These are phyloP conservation scores for Oncorhynchus masou DNA, from an alignment of 2,113 vertebrate genomes.

Conservation along the genomic window DNA sequence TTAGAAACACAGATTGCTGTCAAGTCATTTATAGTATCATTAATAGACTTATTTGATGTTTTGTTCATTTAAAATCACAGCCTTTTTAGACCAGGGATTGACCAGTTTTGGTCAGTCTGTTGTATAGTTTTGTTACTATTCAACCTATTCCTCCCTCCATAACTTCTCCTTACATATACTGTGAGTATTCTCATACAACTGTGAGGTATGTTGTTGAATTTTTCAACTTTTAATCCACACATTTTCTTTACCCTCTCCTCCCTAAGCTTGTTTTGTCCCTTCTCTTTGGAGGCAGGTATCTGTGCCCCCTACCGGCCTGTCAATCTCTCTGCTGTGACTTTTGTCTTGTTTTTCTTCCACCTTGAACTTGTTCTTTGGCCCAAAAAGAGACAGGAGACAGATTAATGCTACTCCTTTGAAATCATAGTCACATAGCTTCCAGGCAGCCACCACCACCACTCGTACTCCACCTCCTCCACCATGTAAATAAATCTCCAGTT, in stretches of 20 bases:
- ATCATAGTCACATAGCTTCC: conserved; percentile 57
- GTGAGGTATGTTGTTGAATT: no score
- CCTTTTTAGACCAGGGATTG: background rate
- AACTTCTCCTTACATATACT: background rate
- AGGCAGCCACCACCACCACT: background rate
- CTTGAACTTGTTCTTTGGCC: conserved; percentile 68
- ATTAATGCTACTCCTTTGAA: conserved; percentile 68
- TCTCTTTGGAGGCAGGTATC: conserved; percentile 38
- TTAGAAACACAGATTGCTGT: conserved; percentile 25
- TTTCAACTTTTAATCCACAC: no score
- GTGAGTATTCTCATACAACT: no score
- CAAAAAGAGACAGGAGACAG: conserved; percentile 47
- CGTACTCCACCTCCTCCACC: conserved; percentile 13
- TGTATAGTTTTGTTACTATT: background rate
- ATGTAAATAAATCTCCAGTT: conserved; percentile 65
- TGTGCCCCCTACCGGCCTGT: conserved; percentile 33
- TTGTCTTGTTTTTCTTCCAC: conserved; percentile 53
- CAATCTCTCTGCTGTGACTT: conserved; percentile 40
- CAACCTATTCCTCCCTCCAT: background rate
- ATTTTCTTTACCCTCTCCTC: background rate
- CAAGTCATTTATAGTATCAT: conserved; percentile 23
- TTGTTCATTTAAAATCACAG: background rate
- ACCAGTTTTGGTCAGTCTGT: background rate
- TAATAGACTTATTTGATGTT: background rate
- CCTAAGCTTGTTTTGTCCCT: conserved; percentile 6